phyloP scores from a whole-genome alignment of 2,797 vertebrate species.

The Anolis apletophallus region DNA sequence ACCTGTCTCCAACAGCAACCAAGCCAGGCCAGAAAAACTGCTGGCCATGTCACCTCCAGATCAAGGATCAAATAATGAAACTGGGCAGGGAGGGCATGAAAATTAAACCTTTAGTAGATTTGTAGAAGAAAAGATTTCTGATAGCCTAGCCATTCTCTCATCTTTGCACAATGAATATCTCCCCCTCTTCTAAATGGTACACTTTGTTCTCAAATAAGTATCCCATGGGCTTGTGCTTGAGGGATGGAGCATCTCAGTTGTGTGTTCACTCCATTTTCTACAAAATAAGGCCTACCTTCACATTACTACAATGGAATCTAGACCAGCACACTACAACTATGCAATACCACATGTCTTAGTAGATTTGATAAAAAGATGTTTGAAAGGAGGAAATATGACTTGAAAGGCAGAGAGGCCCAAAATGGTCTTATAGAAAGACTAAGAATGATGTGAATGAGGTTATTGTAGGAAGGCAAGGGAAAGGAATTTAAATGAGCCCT shows the following conservation, averaged over 20 bases:
- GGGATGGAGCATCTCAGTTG: background rate
- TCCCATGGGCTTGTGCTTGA: background rate
- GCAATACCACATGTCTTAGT: background rate
- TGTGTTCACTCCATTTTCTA: background rate
- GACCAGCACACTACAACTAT: background rate
- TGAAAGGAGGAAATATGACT: background rate
- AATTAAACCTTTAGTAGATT: too few species aligned
- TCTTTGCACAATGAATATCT: background rate
- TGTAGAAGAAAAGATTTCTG: background rate
- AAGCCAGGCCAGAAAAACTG: too few species aligned
- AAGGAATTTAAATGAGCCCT: conserved; percentile 36
- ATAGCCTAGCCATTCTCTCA: background rate
- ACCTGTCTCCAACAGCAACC: too few species aligned
- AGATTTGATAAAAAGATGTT: background rate
- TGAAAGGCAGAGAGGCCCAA: background rate
- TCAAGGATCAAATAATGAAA: too few species aligned
- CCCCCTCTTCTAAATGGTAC: background rate
- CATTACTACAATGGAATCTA: background rate
- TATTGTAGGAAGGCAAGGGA: background rate
- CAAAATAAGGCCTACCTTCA: background rate
- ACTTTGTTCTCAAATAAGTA: background rate
- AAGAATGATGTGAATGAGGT: conserved; percentile 8
- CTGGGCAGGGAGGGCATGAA: too few species aligned
- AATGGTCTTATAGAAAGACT: conserved; percentile 5
- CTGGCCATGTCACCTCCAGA: too few species aligned